Base-by-base conservation (phyloP, 2,113 vertebrate species). In the Motacilla tschutschensis region DNA sequence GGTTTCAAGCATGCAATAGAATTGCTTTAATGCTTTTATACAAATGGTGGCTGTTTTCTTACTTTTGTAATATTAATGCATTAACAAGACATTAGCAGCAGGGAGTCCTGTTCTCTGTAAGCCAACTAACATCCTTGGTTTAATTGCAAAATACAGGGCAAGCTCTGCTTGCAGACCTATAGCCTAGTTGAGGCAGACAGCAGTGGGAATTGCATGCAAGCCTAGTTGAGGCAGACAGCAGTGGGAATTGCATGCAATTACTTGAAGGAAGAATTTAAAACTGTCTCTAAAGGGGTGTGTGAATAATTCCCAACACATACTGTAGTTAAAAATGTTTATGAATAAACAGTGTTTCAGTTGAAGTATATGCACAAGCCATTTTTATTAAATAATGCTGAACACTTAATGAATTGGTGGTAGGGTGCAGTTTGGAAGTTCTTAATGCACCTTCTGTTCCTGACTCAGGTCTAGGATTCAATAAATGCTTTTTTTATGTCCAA, bases 401-500 rank as follows among this genome's bases (percentile, higher is more conserved):
- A 89, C 92, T 94, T 93, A 83, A 79, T 91, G 86, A 92, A 89
- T 85, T 93, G 89, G 85, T 21, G 36, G 93, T 93, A 87, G 83
- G 63, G 71, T 92, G 84, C 72, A 82, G 77, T 96, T 96, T 94
- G 83, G 43, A 85, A 71, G 75, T 92, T 95, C 87, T 97, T 97
- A 97, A 96, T 96, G 92, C 79, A 58, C 86, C 91, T 95, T 97
- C 95, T 97, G 97, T 97, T 96, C 83, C 86, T 90, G 48, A 85
- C 74, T 94, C 80, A 90, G 84, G 79, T 38, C 73, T 86, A 92
- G 89, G 69, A 88, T 92, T 96, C 95, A 96, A 66, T 96, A 97
- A 97, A 95, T 93, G 87, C 57, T 93, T 95, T 96, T 97, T 97
- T 96, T 87, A 92, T 95, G 93, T 95, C 91, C 93, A 88, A 53